phyloP scores from a whole-genome alignment of 2,888 invertebrate species.

The Euplagia quadripunctaria region DNA sequence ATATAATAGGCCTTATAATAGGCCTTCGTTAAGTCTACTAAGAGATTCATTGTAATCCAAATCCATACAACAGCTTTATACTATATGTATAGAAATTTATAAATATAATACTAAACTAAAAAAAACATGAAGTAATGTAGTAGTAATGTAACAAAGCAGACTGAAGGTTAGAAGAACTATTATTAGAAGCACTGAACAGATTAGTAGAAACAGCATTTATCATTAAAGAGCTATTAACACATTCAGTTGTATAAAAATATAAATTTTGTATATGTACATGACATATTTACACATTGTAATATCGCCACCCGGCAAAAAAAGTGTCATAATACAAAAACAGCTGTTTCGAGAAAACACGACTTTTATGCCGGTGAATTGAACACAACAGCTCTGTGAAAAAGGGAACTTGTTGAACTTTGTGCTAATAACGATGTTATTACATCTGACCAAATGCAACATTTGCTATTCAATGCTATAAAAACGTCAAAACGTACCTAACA shows the following conservation, averaged over 20 bases:
- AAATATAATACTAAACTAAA: constrained; percentile 75
- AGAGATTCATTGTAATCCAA: constrained; percentile 33
- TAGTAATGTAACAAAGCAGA: constrained; percentile 59
- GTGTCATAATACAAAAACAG: no score
- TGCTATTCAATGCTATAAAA: no score
- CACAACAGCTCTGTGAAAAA: no score
- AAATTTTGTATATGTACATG: constrained; percentile 34
- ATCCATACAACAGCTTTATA: constrained; percentile 37
- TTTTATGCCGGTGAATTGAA: no score
- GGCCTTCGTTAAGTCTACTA: constrained; percentile 24
- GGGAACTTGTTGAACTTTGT: no score
- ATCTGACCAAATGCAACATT: no score
- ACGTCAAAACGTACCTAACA: no score
- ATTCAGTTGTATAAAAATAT: constrained; percentile 35
- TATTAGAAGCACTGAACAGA: constrained; percentile 53
- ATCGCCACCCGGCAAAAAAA: no score
- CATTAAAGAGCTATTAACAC: constrained; percentile 12
- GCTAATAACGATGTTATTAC: no score
- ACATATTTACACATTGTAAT: constrained; percentile 43
- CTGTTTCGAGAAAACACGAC: no score
- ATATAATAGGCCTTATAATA: constrained; percentile 26
- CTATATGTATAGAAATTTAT: constrained; percentile 51
- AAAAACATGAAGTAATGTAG: constrained; percentile 53
- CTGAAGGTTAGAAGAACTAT: constrained; percentile 55
- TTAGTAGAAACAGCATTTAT: constrained; percentile 49